Conservation (phyloP, 1,140 invertebrate species). For the Probaryconus sp. region DNA sequence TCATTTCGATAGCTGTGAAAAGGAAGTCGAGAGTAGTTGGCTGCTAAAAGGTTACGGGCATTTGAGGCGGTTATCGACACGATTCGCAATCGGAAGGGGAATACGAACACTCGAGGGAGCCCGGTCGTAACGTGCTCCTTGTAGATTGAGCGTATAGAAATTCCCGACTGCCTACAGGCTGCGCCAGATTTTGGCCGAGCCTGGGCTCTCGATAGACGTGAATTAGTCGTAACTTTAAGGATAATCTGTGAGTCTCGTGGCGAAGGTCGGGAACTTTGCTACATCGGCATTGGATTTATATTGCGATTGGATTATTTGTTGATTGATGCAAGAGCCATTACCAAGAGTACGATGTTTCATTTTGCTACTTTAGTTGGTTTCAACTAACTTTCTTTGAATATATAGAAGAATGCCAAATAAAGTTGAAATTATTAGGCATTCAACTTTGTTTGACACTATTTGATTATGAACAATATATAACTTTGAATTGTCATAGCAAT, state of each 20-base stretch:
- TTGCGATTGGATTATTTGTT: constrained; percentile 51
- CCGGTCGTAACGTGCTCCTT: constrained; percentile 46
- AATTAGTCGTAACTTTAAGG: constrained; percentile 59
- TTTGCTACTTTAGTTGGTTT: constrained; percentile 5
- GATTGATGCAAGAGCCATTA: constrained; percentile 28
- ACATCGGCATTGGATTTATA: constrained; percentile 43
- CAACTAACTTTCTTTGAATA: too few species aligned
- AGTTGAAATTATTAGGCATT: too few species aligned
- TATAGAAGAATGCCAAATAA: too few species aligned
- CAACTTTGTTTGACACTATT: neutral
- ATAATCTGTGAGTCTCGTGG: constrained; percentile 43
- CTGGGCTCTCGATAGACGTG: constrained; percentile 39
- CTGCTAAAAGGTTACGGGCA: constrained; percentile 55
- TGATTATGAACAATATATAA: neutral
- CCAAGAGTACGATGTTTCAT: constrained; percentile 19
- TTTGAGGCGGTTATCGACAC: constrained; percentile 54
- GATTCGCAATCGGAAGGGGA: constrained; percentile 52
- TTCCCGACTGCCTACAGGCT: constrained; percentile 42
- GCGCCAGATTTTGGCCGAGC: constrained; percentile 42
- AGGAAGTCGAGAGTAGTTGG: constrained; percentile 42
- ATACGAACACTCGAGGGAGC: constrained; percentile 50
- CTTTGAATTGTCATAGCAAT: too few species aligned
- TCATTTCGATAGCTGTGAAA: constrained; percentile 44
- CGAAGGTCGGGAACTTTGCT: constrained; percentile 47
- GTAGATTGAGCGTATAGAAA: constrained; percentile 49